Evolutionary conservation across 2,888 invertebrate genomes (phyloP), one percentile per base, ranked within the genome.

Genomic region (Agrenia bidenticulata): DNA sequence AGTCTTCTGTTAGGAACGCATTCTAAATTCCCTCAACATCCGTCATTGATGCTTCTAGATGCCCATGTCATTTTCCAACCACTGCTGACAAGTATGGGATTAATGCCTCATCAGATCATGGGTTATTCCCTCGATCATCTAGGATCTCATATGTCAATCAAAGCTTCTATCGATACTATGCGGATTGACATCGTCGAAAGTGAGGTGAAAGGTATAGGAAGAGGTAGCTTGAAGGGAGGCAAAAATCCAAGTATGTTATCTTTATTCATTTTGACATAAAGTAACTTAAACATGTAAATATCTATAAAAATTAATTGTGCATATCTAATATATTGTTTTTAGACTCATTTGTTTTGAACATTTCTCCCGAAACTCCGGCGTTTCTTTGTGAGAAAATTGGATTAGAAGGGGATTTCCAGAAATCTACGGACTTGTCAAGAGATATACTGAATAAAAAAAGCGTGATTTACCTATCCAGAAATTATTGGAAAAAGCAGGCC

Each of bases 21-120:
- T 55, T 75, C 75, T 21, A 75, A 75, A 55, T 75, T 75, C 45
- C 75, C 75, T 2, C 75, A 75, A 51, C 75, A 75, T 60, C 75
- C 75, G 11, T 73, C 73, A 2, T 63, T 75, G 11, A 72, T 75
- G 70, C 82, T 96, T 63, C 84, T 95, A 66, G 95, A 96, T 82
- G 94, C 96, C 2, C 94, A 95, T 82, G 85, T 93, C 56, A 93
- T 94, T 77, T 94, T 94, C 81, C 93, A 94, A 80, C 95, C 96
- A 0, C 84, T 97, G 76, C 83, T 97, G 17, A 87, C 90, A 0
- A 91, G 92, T 66, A 83, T 96, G 37, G 95, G 94, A 1, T 90
- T 96, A 0, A 93, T 89, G 87, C 93, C 92, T 1, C 89, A 92
- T 77, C 92, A 93, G 81, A 87, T 94, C 77, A 71, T 81, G 79